phyloP scores from a whole-genome alignment of 1,140 invertebrate species.

The Magallana ariakensis region DNA sequence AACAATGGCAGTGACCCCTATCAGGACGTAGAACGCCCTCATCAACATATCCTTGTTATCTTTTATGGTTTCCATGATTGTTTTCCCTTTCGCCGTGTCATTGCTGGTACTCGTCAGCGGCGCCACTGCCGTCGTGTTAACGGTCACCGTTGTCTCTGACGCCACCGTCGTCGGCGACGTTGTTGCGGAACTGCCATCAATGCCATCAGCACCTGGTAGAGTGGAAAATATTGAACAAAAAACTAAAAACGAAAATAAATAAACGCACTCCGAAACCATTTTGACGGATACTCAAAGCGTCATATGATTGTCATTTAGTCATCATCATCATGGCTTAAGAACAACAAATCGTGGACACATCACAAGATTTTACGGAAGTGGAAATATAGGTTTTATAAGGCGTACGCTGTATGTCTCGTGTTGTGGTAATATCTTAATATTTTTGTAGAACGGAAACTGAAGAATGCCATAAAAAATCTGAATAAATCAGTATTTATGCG shows the following conservation, averaged over 20 bases:
- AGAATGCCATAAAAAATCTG: background rate
- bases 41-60: constrained; percentile 10
- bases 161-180: background rate
- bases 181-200: background rate
- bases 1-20: constrained; percentile 31
- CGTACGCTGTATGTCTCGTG: background rate
- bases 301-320: background rate
- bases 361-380: constrained; percentile 8
- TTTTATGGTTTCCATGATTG: background rate
- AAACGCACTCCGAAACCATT: background rate
- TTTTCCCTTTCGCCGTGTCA: background rate
- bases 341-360: constrained; percentile 2
- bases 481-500: too few relatives aligned
- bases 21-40: constrained; percentile 37
- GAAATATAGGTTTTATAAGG: background rate
- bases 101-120: background rate
- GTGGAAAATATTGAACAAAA: background rate
- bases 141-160: background rate
- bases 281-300: background rate
- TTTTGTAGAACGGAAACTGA: background rate
- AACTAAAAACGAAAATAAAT: background rate
- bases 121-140: background rate
- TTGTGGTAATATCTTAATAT: background rate
- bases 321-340: background rate
- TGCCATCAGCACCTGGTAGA: background rate